phyloP scores from a whole-genome alignment of 1,140 invertebrate species.

The Protaetia brevitarsis region DNA sequence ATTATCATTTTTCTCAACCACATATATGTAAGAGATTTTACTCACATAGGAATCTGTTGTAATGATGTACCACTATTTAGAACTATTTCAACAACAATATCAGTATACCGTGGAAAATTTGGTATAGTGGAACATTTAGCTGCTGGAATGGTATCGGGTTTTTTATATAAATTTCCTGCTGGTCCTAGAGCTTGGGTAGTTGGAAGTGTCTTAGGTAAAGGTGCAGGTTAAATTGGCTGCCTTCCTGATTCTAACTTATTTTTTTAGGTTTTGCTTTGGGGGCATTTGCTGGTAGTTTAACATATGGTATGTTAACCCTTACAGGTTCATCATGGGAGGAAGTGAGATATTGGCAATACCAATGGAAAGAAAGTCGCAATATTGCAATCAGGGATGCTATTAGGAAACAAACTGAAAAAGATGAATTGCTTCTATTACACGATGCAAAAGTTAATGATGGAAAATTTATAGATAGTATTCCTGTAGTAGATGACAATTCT shows the following conservation, averaged over 20 bases:
- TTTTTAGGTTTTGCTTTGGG: constrained; percentile 54
- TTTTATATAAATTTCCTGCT: constrained; percentile 59
- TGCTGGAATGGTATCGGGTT: constrained; percentile 62
- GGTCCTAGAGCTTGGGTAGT: constrained; percentile 63
- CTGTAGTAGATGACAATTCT: neutral
- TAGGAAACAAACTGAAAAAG: constrained; percentile 31
- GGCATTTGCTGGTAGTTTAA: constrained; percentile 50
- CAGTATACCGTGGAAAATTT: constrained; percentile 62
- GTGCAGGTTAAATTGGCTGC: neutral
- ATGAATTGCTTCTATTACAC: constrained; percentile 28
- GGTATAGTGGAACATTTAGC: constrained; percentile 62
- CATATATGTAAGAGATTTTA: constrained; percentile 58
- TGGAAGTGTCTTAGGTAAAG: constrained; percentile 56
- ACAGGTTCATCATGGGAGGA: constrained; percentile 56
- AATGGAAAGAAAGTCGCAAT: constrained; percentile 47
- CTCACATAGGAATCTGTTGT: constrained; percentile 16
- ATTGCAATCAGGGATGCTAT: constrained; percentile 42
- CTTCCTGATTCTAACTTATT: constrained; percentile 20
- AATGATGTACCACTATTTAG: constrained; percentile 49
- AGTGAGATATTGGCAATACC: constrained; percentile 53
- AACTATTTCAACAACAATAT: constrained; percentile 56
- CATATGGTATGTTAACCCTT: constrained; percentile 51
- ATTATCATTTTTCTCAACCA: constrained; percentile 59
- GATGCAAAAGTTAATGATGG: neutral
- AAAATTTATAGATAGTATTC: neutral